phyloP scores from a whole-genome alignment of 2,797 vertebrate species.

The Luscinia luscinia region DNA sequence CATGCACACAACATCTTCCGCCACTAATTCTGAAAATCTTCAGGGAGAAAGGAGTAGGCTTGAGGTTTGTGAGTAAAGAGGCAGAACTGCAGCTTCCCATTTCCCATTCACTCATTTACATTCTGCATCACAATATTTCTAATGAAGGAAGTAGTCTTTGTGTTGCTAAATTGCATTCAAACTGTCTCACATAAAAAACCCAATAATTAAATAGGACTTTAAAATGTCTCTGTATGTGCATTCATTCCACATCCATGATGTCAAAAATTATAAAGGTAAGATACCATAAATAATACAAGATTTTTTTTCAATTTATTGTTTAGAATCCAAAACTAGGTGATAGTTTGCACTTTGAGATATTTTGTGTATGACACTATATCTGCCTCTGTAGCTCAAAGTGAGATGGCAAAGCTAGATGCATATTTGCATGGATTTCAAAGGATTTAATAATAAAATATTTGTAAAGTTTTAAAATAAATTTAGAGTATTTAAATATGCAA shows the following conservation, averaged over 20 bases:
- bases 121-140: not conserved
- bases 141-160: not conserved
- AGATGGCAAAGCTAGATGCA: not conserved
- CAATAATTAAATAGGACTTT: not conserved
- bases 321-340: not conserved
- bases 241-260: not conserved
- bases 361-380: not conserved
- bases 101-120: not conserved
- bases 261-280: not conserved
- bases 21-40: not conserved
- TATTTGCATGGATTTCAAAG: not conserved
- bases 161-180: not conserved
- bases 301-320: not conserved
- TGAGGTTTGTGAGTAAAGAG: not conserved
- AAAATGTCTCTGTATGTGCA: not conserved
- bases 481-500: not conserved
- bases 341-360: not conserved
- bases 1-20: not conserved
- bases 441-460: not conserved
- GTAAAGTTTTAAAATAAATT: not conserved
- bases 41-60: not conserved
- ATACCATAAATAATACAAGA: not conserved
- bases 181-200: not conserved
- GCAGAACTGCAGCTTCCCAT: not conserved
- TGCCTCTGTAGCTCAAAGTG: not conserved